Evolutionary conservation across 2,113 vertebrate species (phyloP).

Genomic region (Sceloporus tristichus): DNA sequence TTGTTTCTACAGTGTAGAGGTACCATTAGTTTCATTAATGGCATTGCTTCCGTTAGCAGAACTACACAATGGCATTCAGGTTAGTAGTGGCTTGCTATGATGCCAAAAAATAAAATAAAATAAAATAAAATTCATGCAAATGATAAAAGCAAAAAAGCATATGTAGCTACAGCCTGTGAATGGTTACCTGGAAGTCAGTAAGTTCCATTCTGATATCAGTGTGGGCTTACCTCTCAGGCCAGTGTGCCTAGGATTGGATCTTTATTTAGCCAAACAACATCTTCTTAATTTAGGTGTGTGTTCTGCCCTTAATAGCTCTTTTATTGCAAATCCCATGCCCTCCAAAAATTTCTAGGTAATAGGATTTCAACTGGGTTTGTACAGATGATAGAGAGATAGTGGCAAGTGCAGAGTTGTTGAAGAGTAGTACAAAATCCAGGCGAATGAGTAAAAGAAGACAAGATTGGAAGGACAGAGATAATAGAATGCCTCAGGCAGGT

Average conservation of each 20-base stretch:
- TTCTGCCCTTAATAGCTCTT: background rate
- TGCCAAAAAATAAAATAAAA: background rate
- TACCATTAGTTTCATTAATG: too few species aligned
- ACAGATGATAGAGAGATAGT: conserved; percentile 19
- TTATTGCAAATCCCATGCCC: conserved; percentile 10
- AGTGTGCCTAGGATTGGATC: background rate
- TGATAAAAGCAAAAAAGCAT: background rate
- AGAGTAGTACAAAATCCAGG: background rate
- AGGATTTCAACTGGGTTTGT: conserved; percentile 14
- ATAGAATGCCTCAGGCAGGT: conserved; percentile 14
- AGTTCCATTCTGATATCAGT: background rate
- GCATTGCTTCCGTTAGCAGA: too few species aligned
- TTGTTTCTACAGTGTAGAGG: too few species aligned
- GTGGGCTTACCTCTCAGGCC: background rate
- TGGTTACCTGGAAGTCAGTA: background rate
- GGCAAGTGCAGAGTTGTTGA: conserved; percentile 28
- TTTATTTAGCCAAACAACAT: background rate
- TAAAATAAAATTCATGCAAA: background rate
- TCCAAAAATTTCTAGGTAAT: conserved; percentile 21
- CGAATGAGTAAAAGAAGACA: conserved; percentile 32
- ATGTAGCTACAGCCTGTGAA: background rate
- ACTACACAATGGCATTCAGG: background rate
- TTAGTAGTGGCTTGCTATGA: background rate
- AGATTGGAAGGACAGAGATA: conserved; percentile 44
- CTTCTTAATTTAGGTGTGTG: background rate